Base-by-base conservation (phyloP, 2,888 invertebrate genomes). In the Xiphydria camelus region DNA sequence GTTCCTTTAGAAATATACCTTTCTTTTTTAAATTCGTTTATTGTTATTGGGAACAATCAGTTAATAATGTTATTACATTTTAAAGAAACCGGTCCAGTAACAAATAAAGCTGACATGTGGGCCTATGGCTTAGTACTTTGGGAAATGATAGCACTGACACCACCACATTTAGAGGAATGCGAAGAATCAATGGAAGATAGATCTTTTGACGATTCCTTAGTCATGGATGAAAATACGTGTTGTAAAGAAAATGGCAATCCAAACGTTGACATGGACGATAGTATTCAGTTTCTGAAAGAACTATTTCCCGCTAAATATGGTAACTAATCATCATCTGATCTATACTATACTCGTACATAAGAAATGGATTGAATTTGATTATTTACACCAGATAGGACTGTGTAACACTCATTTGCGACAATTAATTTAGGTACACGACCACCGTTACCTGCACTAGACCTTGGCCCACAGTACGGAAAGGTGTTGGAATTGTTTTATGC, bases 21-120 rank as follows among this genome's bases (percentile, higher is more conserved):
- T 33, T 21, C 15, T 22, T 35, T 9, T 25, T 22, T 5, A 9
- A 25, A 21, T 17, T 43, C 33, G 12, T 18, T 36, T 23, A n/a
- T 43, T 15, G 6, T 12, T 29, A 4, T 26, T 26, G 10, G 12
- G 2, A n/a, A n/a, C n/a, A n/a, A n/a, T 34, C 33, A 44, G 29
- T 31, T 9, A 19, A 31, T 25, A 41, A 14, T 5, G 5, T 10
- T n/a, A n/a, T n/a, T 29, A 15, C 5, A 32, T 45, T 10, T 25
- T 7, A 18, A 15, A 34, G 81, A 79, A 5, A 68, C 75, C 29
- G 78, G 77, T 18, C 73, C 80, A 14, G 82, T 91, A 37, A 84
- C 85, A 3, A 77, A 77, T 57, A 89, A 88, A 75, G 84, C 88
- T 0, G 92, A 93, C 66, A 83, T 93, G 35, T 93, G 89, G 78